Percentiles rank a stretch among this genome's conserved stretches.
These are phyloP conservation scores for Dendronephthya gigantea DNA, from an alignment of 64 coral and sea anemone species.

Conservation along the genomic window DNA sequence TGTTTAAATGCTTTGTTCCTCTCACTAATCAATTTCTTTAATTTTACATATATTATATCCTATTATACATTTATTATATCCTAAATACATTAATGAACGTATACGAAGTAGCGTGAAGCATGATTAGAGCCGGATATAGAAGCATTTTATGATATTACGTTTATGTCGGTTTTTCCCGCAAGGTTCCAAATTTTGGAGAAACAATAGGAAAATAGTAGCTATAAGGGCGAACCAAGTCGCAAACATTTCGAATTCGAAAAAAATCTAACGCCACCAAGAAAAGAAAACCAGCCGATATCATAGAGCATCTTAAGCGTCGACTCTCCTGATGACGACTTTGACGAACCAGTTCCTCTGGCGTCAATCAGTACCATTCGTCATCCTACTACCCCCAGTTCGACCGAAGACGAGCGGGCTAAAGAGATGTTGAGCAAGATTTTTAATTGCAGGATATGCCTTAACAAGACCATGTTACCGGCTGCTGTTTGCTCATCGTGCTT, in stretches of 20 bases:
- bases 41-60: too few species aligned
- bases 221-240: slow-evolving; percentile 13
- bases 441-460: slow-evolving; percentile 42
- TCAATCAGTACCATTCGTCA: background rate
- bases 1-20: too few species aligned
- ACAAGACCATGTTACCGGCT: slow-evolving; percentile 25
- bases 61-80: too few species aligned
- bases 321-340: slow-evolving; percentile 33
- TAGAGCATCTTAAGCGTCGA: slow-evolving; percentile 17
- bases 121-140: too few species aligned
- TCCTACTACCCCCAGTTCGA: background rate
- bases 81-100: too few species aligned
- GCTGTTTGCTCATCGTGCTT: slow-evolving; percentile 37
- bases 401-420: slow-evolving; percentile 5
- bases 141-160: background rate
- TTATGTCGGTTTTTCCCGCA: background rate
- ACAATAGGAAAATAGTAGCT: slow-evolving; percentile 33
- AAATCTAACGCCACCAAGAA: slow-evolving; percentile 18
- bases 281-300: slow-evolving; percentile 3
- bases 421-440: slow-evolving; percentile 32
- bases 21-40: too few species aligned
- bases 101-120: too few species aligned
- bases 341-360: slow-evolving; percentile 7
- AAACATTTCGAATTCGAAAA: slow-evolving; percentile 23
- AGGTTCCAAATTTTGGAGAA: slow-evolving; percentile 36